A percentile compares a stretch with the other conserved stretches of the same genome.
Conservation (phyloP, 2,888 invertebrate genomes). For the Belgica antarctica region DNA sequence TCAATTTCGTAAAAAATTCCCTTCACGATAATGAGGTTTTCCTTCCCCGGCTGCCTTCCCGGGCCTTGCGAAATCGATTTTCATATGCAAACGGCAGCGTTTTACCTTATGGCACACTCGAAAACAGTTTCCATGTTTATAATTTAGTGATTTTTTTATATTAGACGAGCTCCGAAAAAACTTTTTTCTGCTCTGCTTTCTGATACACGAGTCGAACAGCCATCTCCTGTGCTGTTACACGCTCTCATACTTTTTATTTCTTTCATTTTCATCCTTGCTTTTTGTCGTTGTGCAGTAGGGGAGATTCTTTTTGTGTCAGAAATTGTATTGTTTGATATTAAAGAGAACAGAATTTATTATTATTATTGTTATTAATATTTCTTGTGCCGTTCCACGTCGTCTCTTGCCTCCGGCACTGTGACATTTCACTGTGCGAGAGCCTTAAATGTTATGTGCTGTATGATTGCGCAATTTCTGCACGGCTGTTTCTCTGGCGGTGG, state of each 20-base stretch:
- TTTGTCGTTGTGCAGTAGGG: background rate
- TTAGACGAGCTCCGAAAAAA: background rate
- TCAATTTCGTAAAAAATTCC: constrained; percentile 1
- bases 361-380: constrained; percentile 10
- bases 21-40: background rate
- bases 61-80: constrained; percentile 3
- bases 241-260: constrained; percentile 6
- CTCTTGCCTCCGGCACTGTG: background rate
- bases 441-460: background rate
- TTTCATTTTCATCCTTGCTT: background rate
- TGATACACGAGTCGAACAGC: background rate
- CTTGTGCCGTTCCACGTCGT: background rate
- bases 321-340: background rate
- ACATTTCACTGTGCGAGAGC: background rate
- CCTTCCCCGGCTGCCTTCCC: background rate
- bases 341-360: constrained; percentile 4
- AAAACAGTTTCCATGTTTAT: background rate
- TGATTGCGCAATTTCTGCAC: background rate
- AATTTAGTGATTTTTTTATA: background rate
- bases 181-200: background rate
- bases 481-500: no score
- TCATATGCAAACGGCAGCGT: constrained; percentile 4
- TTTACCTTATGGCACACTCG: constrained; percentile 11
- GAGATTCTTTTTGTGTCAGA: background rate
- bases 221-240: background rate